These are phyloP conservation scores for Atrina japonica DNA, from an alignment of 2,888 invertebrate species.

Conservation along the genomic window DNA sequence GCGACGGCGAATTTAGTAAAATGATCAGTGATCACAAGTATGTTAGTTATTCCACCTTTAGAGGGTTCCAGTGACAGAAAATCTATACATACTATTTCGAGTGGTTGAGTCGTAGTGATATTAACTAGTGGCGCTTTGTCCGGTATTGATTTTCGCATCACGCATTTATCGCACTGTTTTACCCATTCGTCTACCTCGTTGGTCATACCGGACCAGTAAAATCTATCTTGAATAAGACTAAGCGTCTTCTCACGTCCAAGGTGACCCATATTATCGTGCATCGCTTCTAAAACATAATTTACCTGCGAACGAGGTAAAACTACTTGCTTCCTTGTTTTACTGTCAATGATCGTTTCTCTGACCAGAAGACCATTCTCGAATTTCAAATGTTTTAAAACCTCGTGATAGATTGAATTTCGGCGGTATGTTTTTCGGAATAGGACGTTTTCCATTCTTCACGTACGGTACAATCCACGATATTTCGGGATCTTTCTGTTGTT, in stretches of 20 bases:
- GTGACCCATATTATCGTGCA: slow-evolving; percentile 42
- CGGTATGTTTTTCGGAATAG: no score
- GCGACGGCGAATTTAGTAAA: slow-evolving; percentile 12
- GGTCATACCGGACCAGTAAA: slow-evolving; percentile 32
- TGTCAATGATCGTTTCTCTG: slow-evolving; percentile 11
- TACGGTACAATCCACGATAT: no score
- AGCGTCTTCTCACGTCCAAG: slow-evolving; percentile 37
- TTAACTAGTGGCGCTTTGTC: slow-evolving; percentile 29
- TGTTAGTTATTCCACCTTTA: slow-evolving; percentile 16
- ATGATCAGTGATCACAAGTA: slow-evolving; percentile 41
- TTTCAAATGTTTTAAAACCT: slow-evolving; percentile 18
- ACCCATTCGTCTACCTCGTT: slow-evolving; percentile 22
- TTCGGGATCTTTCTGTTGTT: no score
- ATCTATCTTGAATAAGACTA: slow-evolving; percentile 19
- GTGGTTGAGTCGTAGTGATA: slow-evolving; percentile 28
- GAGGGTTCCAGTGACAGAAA: slow-evolving; percentile 32
- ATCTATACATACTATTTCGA: slow-evolving; percentile 40
- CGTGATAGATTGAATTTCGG: background rate
- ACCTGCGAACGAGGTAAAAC: slow-evolving; percentile 26
- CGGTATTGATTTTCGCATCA: slow-evolving; percentile 15
- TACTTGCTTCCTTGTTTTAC: slow-evolving; percentile 15
- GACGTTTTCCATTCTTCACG: no score
- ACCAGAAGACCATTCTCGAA: slow-evolving; percentile 21
- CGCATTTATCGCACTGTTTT: slow-evolving; percentile 19
- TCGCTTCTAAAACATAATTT: slow-evolving; percentile 11